Conservation (phyloP, 2,113 vertebrate genomes). For the Illadopsis cleaveri region DNA sequence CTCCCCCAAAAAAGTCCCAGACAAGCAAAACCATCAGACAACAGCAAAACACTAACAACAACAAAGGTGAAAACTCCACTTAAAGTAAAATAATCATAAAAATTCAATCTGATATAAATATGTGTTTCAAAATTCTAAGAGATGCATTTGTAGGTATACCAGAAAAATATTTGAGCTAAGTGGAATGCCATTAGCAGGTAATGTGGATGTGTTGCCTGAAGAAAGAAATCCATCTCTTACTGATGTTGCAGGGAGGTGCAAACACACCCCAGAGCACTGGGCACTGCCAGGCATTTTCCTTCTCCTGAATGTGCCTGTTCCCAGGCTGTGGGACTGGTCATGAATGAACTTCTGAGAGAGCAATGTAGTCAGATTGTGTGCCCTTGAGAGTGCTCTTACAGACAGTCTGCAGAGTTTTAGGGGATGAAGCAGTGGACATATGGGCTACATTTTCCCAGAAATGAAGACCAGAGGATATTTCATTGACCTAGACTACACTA, state of each 20-base stretch:
- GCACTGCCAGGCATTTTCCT: neutral
- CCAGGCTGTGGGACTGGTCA: neutral
- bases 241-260: neutral
- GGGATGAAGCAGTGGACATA: neutral
- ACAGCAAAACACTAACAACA: neutral
- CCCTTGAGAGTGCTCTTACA: neutral
- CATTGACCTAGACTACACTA: rapidly evolving
- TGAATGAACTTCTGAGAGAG: neutral
- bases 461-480: neutral
- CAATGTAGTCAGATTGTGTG: neutral
- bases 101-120: neutral
- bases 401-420: neutral
- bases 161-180: neutral
- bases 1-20: rapidly evolving
- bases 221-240: neutral
- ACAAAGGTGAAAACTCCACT: rapidly evolving
- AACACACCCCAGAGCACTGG: too few relatives aligned
- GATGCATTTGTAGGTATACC: neutral
- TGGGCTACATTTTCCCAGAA: neutral
- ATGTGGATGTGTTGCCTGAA: neutral
- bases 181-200: neutral
- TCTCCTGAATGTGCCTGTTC: neutral
- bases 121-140: neutral
- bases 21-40: neutral
- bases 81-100: neutral